Percentiles rank a stretch among this genome's conserved stretches.
These are phyloP conservation scores for Bombus confusus DNA, from an alignment of 1,140 invertebrate species.

Conservation along the genomic window DNA sequence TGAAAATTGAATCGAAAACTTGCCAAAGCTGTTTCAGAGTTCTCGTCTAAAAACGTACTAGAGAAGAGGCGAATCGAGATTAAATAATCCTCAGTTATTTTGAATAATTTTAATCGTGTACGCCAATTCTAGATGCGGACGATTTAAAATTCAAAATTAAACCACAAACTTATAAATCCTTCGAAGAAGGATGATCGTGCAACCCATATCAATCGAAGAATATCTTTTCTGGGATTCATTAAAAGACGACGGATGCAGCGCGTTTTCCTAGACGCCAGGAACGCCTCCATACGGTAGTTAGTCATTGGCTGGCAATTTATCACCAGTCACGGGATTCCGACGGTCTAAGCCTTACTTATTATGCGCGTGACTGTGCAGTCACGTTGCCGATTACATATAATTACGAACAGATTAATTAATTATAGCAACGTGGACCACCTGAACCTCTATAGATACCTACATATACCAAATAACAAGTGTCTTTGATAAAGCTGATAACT, in stretches of 20 bases:
- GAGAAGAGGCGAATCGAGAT: neutral
- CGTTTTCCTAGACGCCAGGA: conserved; percentile 66
- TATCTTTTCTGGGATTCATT: conserved; percentile 58
- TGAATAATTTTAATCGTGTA: neutral
- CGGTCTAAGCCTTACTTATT: conserved; percentile 75
- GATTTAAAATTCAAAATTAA: neutral
- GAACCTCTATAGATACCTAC: conserved; percentile 20
- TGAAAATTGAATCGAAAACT: no score
- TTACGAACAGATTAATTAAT: conserved; percentile 80
- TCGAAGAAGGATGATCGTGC: neutral
- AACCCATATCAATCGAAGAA: neutral
- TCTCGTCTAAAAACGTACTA: no score
- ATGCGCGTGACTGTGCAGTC: conserved; percentile 71
- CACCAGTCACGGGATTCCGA: conserved; percentile 75
- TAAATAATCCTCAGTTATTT: neutral
- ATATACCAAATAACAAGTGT: neutral
- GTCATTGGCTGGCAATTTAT: conserved; percentile 80
- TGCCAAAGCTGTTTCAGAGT: no score
- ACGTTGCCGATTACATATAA: conserved; percentile 78
- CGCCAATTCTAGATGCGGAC: neutral
- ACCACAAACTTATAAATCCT: neutral
- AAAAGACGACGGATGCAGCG: conserved; percentile 59
- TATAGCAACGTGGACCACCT: conserved; percentile 57
- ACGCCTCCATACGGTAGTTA: conserved; percentile 79
- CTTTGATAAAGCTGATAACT: conserved; percentile 15